Conservation (phyloP, 2,888 invertebrate genomes). For the Cynaeus angustus region DNA sequence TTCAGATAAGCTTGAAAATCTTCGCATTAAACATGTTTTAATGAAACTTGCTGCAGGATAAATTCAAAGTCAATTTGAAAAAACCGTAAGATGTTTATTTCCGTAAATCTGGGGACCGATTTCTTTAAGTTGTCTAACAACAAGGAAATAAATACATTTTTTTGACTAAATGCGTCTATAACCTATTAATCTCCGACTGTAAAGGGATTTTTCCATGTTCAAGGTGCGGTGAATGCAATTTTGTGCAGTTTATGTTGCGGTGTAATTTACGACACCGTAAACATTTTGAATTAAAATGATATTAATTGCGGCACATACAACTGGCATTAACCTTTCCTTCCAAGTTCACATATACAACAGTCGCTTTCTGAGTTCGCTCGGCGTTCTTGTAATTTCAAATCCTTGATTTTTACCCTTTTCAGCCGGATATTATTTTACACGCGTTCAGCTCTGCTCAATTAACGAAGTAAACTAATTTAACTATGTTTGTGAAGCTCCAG, state of each 20-base stretch:
- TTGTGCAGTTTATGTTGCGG: conserved; percentile 20
- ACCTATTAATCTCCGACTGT: not conserved
- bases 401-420: conserved; percentile 28
- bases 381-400: conserved; percentile 15
- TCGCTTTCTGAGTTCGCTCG: conserved; percentile 19
- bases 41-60: no score
- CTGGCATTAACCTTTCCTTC: conserved; percentile 46
- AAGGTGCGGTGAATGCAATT: conserved; percentile 36
- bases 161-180: not conserved
- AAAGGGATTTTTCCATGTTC: conserved; percentile 19
- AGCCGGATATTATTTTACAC: conserved; percentile 49
- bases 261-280: conserved; percentile 43
- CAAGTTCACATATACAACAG: conserved; percentile 33
- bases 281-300: conserved; percentile 46
- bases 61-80: no score
- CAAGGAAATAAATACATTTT: no score
- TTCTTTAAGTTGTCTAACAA: no score
- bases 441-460: conserved; percentile 40
- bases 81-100: no score
- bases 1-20: no score
- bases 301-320: conserved; percentile 43
- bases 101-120: no score
- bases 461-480: conserved; percentile 44
- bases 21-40: no score
- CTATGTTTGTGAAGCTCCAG: conserved; percentile 33